Base-by-base conservation (phyloP, 2,113 vertebrate species). In the Phylloscopus trochiloides region DNA sequence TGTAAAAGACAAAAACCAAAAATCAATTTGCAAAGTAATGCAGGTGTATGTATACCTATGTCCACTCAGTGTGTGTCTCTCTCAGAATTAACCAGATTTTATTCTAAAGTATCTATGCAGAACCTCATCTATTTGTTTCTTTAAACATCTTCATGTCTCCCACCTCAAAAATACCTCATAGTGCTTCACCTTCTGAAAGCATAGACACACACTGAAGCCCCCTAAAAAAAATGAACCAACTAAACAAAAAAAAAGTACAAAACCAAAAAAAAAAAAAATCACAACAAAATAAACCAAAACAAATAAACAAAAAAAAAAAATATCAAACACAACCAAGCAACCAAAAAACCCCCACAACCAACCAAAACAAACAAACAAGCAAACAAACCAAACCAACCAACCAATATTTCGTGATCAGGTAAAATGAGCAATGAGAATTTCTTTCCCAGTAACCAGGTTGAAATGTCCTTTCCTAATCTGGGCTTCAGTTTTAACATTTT, bases 61-160 rank as follows among this genome's bases (percentile, higher is more conserved):
- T 38, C 52, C 24, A 34, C 5, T 34, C 6, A 0, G n/a, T 8
- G 4, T 5, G 10, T 10, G 10, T 47, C 7, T 31, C 15, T 66
- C 47, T 81, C 57, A 80, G 57, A 86, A 89, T 38, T n/a, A 88
- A 72, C 14, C 24, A 73, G 32, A 57, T 38, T 22, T 38, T 67
- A 88, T 9, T 16, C 25, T 54, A 36, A 48, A 74, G 14, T 28
- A 32, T 38, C 51, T 54, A 26, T 11, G 45, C 82, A 88, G 42
- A 92, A 43, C 14, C 15, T 72, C 22, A 19, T 25, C 42, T 42
- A 36, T 13, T 42, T 38, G 6, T 57, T 78, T 72, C 40, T 63
- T 81, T 59, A 91, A 91, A 75, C 11, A 20, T 32, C 21, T 61
- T 45, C 17, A 61, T 0, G 1, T 80, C 10, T 31, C 16, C 29